These are phyloP conservation scores for Amphimedon queenslandica DNA, from an alignment of 37 sponge, comb jelly and placozoan species.

Conservation along the genomic window DNA sequence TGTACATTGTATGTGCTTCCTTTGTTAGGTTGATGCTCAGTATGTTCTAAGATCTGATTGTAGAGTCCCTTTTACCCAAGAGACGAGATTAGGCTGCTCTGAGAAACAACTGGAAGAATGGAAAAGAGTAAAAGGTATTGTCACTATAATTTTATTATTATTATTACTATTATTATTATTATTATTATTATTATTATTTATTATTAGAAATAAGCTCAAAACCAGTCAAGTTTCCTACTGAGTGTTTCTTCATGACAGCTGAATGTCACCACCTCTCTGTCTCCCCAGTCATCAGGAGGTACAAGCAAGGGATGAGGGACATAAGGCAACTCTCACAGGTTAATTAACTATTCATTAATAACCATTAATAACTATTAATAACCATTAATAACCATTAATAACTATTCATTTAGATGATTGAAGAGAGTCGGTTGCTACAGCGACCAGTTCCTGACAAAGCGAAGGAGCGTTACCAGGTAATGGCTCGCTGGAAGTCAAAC, in stretches of 20 bases:
- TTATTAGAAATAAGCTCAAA: too few relatives aligned
- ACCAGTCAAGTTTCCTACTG: conserved; percentile 85
- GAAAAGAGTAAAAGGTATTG: conserved; percentile 10
- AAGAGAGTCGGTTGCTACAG: neutral
- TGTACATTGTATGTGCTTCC: neutral
- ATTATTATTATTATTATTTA: too few relatives aligned
- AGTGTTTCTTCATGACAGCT: conserved; percentile 89
- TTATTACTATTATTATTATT: too few relatives aligned
- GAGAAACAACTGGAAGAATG: conserved; percentile 37
- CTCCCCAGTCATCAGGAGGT: conserved; percentile 46
- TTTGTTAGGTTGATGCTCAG: conserved; percentile 43
- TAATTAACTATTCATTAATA: neutral
- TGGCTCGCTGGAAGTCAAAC: conserved; percentile 19
- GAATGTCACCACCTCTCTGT: conserved; percentile 73
- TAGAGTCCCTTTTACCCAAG: conserved; percentile 28
- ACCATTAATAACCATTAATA: too few relatives aligned
- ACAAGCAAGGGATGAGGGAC: conserved; percentile 30
- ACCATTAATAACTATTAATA: too few relatives aligned
- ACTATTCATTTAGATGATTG: conserved; percentile 12
- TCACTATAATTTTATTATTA: too few relatives aligned
- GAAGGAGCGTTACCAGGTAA: neutral
- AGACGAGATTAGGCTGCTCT: conserved; percentile 38
- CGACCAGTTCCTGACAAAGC: neutral
- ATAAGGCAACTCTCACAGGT: conserved; percentile 37
- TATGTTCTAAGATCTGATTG: conserved; percentile 30